Evolutionary conservation across 2,113 vertebrate species (phyloP).

Genomic region (Excalfactoria chinensis): DNA sequence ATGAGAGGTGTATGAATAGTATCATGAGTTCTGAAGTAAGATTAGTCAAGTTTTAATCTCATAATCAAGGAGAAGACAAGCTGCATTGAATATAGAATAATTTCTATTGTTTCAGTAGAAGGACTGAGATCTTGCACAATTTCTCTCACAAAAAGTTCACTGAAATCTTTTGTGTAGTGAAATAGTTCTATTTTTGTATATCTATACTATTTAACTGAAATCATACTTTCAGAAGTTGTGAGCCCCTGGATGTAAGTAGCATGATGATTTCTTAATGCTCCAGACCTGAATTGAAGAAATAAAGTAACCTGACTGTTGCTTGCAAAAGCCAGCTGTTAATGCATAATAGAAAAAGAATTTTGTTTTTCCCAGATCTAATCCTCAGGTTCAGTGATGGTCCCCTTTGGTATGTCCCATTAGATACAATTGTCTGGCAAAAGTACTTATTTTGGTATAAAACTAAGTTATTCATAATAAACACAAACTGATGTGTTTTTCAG

Average conservation of each 20-base stretch:
- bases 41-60: background rate
- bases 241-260: background rate
- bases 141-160: background rate
- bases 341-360: conserved; percentile 77
- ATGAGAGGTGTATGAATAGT: background rate
- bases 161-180: background rate
- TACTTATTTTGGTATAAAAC: conserved; percentile 58
- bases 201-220: background rate
- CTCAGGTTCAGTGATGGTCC: conserved; percentile 66
- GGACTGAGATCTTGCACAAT: background rate
- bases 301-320: conserved; percentile 60
- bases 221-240: background rate
- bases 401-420: conserved; percentile 68
- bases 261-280: background rate
- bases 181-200: background rate
- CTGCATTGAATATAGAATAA: background rate
- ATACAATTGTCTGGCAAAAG: conserved; percentile 61
- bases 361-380: conserved; percentile 71
- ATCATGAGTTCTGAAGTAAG: background rate
- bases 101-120: background rate
- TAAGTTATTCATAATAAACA: conserved; percentile 61
- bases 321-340: conserved; percentile 67
- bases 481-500: conserved; percentile 33
- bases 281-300: conserved; percentile 47
- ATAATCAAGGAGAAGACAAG: background rate